Base-by-base conservation (phyloP, 2,888 invertebrate species). In the Pandemis cinnamomeana region DNA sequence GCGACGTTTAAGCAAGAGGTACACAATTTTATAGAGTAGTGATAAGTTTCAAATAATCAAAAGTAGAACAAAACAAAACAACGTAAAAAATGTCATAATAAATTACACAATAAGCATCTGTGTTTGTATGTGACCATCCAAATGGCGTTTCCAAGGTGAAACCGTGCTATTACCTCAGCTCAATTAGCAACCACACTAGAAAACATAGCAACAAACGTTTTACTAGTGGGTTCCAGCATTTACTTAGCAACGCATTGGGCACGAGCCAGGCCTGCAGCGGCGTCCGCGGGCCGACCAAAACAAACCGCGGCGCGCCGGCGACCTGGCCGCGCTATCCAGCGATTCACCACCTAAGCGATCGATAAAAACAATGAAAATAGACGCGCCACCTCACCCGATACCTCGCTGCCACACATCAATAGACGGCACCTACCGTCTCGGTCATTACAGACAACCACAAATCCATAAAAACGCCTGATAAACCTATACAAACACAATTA, bases 291-390 rank as follows among this genome's bases (percentile, higher is more conserved):
- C 74, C 82, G 83, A 77, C 75, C 91, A 92, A 90, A 93, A 93
- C 92, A 93, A 93, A 91, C 88, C 86, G 78, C 82, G 53, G 62
- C 81, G 60, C 66, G 78, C 77, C 76, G 77, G 78, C 78, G 76
- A 61, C 53, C 62, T 55, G 51, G 77, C 80, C 83, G 83, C 82
- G 80, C 86, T 84, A 80, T 81, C 78, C 81, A 82, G 78, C 86
- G 83, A 88, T 89, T 87, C 89, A 87, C 84, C 81, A 84, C 83
- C 82, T 83, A 83, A 80, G 80, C 91, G 91, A 93, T 93, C 93
- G 90, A 93, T 93, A 90, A 89, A 91, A 92, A 91, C 89, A 92
- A 90, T 91, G 85, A 90, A 91, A 90, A 89, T 88, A 89, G 84
- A 89, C 84, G 84, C 86, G 81, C 78, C 80, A 81, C 83, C 78